These are phyloP conservation scores for Tiliacea citrago DNA, from an alignment of 2,888 invertebrate genomes.

Conservation along the genomic window DNA sequence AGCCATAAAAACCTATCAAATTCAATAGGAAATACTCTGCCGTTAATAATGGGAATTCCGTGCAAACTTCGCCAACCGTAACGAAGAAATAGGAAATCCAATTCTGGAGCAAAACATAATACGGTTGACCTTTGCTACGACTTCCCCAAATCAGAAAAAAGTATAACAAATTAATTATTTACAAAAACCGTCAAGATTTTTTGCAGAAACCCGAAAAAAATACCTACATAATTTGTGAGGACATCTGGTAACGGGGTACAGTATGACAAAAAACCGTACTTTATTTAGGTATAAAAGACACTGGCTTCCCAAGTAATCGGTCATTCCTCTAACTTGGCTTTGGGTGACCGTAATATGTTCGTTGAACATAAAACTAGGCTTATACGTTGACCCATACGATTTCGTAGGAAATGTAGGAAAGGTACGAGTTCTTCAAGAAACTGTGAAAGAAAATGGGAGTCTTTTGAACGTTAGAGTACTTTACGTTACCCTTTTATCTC, in stretches of 20 bases:
- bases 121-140: constrained; percentile 25
- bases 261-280: constrained; percentile 35
- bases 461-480: neutral
- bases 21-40: neutral
- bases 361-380: constrained; percentile 32
- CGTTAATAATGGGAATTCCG: neutral
- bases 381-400: constrained; percentile 5
- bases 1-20: neutral
- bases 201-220: constrained; percentile 31
- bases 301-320: constrained; percentile 39
- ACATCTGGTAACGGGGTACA: constrained; percentile 47
- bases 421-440: constrained; percentile 1
- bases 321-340: constrained; percentile 37
- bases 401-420: neutral
- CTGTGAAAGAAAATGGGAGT: neutral
- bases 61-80: neutral
- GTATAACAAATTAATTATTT: constrained; percentile 22
- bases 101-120: constrained; percentile 15
- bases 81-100: constrained; percentile 21
- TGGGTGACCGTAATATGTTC: constrained; percentile 26
- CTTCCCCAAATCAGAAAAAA: constrained; percentile 26
- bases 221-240: constrained; percentile 32
- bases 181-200: constrained; percentile 28
- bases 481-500: neutral
- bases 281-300: constrained; percentile 22